A percentile compares a stretch with the other conserved stretches of the same genome.
phyloP scores from a whole-genome alignment of 2,888 invertebrate species.

The Eumerus sabulonum region DNA sequence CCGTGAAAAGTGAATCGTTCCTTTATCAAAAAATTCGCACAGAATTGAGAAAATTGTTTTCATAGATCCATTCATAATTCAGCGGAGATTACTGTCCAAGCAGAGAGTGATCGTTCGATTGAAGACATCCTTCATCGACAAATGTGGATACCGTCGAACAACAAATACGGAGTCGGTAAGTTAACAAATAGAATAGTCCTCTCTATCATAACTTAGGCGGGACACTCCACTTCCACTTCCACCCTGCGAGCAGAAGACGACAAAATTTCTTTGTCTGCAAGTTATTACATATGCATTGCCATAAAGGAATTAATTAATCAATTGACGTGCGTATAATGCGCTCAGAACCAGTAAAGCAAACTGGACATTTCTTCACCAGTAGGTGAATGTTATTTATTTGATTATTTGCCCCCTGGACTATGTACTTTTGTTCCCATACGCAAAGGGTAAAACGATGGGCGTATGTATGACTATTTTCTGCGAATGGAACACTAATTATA shows the following conservation, averaged over 20 bases:
- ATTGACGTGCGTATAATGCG: constrained; percentile 1
- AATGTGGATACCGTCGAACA: constrained; percentile 79
- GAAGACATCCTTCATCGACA: constrained; percentile 30
- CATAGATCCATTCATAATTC: constrained; percentile 20
- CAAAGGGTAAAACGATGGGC: constrained; percentile 19
- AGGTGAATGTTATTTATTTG: not conserved
- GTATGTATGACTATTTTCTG: constrained; percentile 21
- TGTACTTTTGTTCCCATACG: too few relatives aligned
- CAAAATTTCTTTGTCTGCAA: constrained; percentile 58
- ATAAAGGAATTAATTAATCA: constrained; percentile 16
- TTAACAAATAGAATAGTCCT: constrained; percentile 40
- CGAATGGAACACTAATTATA: constrained; percentile 36
- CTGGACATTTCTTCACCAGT: not conserved
- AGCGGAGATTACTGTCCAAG: constrained; percentile 3
- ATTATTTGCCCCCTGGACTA: too few relatives aligned
- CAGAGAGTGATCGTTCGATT: constrained; percentile 13
- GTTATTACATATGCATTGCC: constrained; percentile 19
- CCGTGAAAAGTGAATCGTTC: constrained; percentile 29
- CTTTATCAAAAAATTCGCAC: constrained; percentile 36
- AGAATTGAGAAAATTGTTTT: constrained; percentile 8
- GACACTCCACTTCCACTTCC: constrained; percentile 20
- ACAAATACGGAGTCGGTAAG: constrained; percentile 79
- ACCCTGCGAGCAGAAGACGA: constrained; percentile 9
- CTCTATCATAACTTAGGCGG: constrained; percentile 12
- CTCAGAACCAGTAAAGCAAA: not conserved